phyloP scores from a whole-genome alignment of 1,140 invertebrate species.

The Acromyrmex echinatior region DNA sequence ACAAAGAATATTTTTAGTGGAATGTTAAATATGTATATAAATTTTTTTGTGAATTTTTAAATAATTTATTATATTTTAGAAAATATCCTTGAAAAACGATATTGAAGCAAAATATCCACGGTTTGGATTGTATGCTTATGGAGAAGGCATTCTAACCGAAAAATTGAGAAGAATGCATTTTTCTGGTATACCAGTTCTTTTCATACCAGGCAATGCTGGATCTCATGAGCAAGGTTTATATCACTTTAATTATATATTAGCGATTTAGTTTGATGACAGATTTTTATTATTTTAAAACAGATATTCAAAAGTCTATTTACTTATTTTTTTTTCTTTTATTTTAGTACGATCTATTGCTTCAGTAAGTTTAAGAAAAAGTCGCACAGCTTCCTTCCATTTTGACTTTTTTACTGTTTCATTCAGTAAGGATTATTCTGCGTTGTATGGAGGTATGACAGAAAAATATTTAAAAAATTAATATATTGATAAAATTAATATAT shows the following conservation, averaged over 20 bases:
- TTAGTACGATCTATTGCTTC: slow-evolving; percentile 95
- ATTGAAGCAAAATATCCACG: slow-evolving; percentile 89
- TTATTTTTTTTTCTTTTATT: slow-evolving; percentile 71
- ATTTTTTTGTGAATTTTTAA: slow-evolving; percentile 27
- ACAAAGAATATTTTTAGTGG: slow-evolving; percentile 38
- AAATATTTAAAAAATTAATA: not conserved
- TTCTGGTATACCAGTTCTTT: slow-evolving; percentile 95
- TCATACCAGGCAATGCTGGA: slow-evolving; percentile 96
- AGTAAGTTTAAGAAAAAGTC: slow-evolving; percentile 93
- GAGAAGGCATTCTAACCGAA: slow-evolving; percentile 93
- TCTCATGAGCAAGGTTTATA: slow-evolving; percentile 94
- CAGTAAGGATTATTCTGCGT: slow-evolving; percentile 83
- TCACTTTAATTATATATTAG: slow-evolving; percentile 8
- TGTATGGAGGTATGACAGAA: slow-evolving; percentile 82
- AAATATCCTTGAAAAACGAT: slow-evolving; percentile 88
- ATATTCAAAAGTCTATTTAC: not conserved
- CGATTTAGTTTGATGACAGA: not conserved
- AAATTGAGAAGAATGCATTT: slow-evolving; percentile 91
- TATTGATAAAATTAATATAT: slow-evolving; percentile 5
- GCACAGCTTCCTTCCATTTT: slow-evolving; percentile 91
- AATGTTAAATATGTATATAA: not conserved
- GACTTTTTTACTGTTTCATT: slow-evolving; percentile 92
- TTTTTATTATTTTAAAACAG: not conserved
- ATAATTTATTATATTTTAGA: slow-evolving; percentile 86
- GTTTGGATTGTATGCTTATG: slow-evolving; percentile 96